Base-by-base conservation (phyloP, 2,113 vertebrate genomes). In the Nerophis lumbriciformis region DNA sequence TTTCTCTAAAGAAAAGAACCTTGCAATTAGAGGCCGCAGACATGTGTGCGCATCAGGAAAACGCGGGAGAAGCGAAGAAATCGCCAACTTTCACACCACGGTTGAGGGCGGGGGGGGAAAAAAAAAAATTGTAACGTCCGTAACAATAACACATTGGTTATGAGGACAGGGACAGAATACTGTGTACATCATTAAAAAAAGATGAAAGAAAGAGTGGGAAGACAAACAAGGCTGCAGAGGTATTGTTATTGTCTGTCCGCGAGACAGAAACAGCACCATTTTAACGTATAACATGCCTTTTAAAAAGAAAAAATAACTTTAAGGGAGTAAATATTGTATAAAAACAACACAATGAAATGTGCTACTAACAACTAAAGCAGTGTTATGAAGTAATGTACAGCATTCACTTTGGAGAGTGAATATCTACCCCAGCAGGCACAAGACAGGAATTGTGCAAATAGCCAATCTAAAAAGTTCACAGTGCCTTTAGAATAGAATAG, bases 41-140 rank as follows among this genome's bases (percentile, higher is more conserved):
- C 52, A 65, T 42, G 4, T 35, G 45, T 28, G 35, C 28, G 53
- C 28, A 50, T 35, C 6, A 68, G 37, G 61, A 67, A 75, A 64
- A 75, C 15, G 64, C 6, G 14, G 1, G 21, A 63, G 57, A 38
- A 19, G 13, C 57, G 35, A 48, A 9, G 36, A 38, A 56, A 36
- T 52, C 58, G 38, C 53, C 15, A 57, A 52, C 11, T 65, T 53
- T 59, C 10, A 67, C 35, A 54, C 12, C 12, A 36, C 21, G 35
- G 6, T 66, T 48, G 57, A 19, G 58, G 36, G 73, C 62, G 63
- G 68, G 58, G 36, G 73, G 59, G 63, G 67, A 70, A 81, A 65
- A 52, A 57, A 71, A 65, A 63, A 48, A 71, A 55, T 63, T 4
- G 8, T 59, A 54, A 48, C 52, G 19, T 64, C 60, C 19, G 59